Conservation (phyloP, 1,140 invertebrate species). For the Drosophila insularis region DNA sequence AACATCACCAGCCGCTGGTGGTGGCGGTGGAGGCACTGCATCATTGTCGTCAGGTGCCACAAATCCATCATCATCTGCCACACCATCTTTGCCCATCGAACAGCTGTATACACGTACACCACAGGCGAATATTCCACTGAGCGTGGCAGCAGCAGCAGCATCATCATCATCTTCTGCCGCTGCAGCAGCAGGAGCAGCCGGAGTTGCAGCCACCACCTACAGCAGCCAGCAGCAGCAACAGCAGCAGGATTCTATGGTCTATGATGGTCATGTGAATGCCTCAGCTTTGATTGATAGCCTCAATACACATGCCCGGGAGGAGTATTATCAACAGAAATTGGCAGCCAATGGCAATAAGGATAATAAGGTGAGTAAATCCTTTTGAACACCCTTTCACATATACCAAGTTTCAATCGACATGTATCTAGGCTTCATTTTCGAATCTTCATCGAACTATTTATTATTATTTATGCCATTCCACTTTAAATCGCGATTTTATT, state of each 20-base stretch:
- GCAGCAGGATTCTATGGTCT: conserved; percentile 59
- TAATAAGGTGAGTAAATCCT: conserved; percentile 73
- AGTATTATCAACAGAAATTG: conserved; percentile 77
- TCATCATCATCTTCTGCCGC: background rate
- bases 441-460: too few relatives aligned
- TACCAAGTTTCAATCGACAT: too few relatives aligned
- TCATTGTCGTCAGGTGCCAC: conserved; percentile 29
- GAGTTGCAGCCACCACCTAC: conserved; percentile 31
- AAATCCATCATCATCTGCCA: conserved; percentile 35
- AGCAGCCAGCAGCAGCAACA: conserved; percentile 54
- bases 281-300: conserved; percentile 81
- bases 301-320: conserved; percentile 71
- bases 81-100: conserved; percentile 55
- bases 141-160: conserved; percentile 61
- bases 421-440: too few relatives aligned
- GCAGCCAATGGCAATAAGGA: conserved; percentile 63
- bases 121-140: conserved; percentile 60
- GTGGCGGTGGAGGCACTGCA: background rate
- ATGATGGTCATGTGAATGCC: conserved; percentile 79
- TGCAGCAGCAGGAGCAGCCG: conserved; percentile 16
- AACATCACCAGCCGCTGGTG: conserved; percentile 25
- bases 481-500: too few relatives aligned
- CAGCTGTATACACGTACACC: conserved; percentile 62
- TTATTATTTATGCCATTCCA: too few relatives aligned
- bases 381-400: too few relatives aligned